Evolutionary conservation across 1,140 invertebrate species (phyloP).

Genomic region (Camponotus pennsylvanicus): DNA sequence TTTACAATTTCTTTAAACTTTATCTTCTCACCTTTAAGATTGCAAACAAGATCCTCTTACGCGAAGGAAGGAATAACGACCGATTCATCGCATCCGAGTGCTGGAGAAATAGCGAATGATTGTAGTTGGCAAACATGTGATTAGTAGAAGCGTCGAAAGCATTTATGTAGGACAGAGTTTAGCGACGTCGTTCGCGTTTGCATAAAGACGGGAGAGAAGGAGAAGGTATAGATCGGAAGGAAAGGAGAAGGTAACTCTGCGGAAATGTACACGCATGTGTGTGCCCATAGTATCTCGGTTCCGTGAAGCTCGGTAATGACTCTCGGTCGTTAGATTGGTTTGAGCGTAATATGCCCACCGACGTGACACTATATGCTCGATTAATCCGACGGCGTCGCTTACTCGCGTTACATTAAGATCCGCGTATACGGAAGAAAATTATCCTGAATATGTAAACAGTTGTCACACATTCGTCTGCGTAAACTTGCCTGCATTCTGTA

Average conservation of each 20-base stretch:
- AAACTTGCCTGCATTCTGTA: background rate
- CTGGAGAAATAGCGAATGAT: constrained; percentile 48
- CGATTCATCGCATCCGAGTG: constrained; percentile 18
- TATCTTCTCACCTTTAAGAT: background rate
- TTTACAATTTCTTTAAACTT: constrained; percentile 1
- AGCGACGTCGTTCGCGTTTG: constrained; percentile 60
- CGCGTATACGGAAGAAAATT: constrained; percentile 8
- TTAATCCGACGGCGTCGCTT: constrained; percentile 62
- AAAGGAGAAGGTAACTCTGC: constrained; percentile 43
- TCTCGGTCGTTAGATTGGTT: constrained; percentile 75
- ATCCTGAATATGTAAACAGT: background rate
- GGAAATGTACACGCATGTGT: constrained; percentile 71
- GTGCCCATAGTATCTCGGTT: constrained; percentile 53
- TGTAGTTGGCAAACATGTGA: constrained; percentile 58
- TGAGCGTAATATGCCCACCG: constrained; percentile 67
- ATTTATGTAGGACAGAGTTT: constrained; percentile 45
- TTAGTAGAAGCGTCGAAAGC: constrained; percentile 61
- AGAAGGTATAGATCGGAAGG: constrained; percentile 37
- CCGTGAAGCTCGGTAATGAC: constrained; percentile 71
- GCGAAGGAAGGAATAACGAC: background rate
- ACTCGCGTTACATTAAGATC: constrained; percentile 51
- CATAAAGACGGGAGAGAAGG: constrained; percentile 52
- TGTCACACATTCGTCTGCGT: background rate
- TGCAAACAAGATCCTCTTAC: background rate
- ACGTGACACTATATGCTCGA: constrained; percentile 65